These are phyloP conservation scores for Eremophila alpestris DNA, from an alignment of 2,797 vertebrate species.

Conservation along the genomic window DNA sequence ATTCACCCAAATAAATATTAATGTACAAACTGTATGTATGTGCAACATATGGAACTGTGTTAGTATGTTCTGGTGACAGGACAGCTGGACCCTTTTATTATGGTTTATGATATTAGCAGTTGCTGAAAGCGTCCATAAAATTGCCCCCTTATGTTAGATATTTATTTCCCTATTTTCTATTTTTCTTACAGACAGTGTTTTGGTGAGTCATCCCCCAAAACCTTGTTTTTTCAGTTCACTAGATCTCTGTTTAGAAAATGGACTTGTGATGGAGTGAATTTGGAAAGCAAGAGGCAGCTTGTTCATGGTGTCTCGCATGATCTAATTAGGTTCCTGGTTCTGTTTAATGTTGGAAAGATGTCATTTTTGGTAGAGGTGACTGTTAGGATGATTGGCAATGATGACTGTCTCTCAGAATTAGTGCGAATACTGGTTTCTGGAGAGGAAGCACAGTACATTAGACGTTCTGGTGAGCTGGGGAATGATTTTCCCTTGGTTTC, in stretches of 20 bases:
- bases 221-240: background rate
- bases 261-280: background rate
- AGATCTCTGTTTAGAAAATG: background rate
- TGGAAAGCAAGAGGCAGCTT: background rate
- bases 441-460: background rate
- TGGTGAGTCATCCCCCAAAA: background rate
- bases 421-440: background rate
- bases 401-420: background rate
- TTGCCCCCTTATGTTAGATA: background rate
- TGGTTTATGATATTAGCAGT: background rate
- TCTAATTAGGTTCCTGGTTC: background rate
- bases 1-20: background rate
- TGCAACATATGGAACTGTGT: background rate
- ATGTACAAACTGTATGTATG: background rate
- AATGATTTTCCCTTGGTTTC: background rate
- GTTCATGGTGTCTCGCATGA: background rate
- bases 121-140: background rate
- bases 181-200: background rate
- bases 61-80: background rate
- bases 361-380: background rate
- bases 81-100: background rate
- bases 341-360: background rate
- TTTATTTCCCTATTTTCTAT: background rate
- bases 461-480: background rate
- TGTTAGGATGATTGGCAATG: accelerated